Conservation (phyloP, 2,113 vertebrate genomes). For the Aegithalos caudatus region DNA sequence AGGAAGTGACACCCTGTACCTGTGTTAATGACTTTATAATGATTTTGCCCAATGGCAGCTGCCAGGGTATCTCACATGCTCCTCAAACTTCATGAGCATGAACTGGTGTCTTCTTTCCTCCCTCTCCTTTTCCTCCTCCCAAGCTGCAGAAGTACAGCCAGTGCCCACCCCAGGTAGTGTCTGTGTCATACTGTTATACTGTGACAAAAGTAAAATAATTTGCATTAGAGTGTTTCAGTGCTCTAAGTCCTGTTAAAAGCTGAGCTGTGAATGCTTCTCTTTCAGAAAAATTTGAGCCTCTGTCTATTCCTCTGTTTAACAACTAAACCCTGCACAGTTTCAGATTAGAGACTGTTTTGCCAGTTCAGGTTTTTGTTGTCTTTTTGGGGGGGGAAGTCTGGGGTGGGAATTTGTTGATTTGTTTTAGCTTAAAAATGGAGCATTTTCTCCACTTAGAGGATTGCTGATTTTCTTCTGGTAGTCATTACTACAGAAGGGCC, state of each 20-base stretch:
- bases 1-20: neutral
- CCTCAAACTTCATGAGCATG: accelerated
- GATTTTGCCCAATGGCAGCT: neutral
- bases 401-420: neutral
- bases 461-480: neutral
- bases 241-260: neutral
- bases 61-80: accelerated
- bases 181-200: neutral
- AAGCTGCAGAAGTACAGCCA: neutral
- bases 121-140: neutral
- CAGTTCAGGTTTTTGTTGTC: neutral
- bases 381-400: neutral
- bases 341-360: neutral
- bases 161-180: neutral
- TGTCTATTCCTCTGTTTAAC: neutral
- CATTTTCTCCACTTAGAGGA: neutral
- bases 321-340: neutral
- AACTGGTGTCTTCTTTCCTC: neutral
- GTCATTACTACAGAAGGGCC: neutral
- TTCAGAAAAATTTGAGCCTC: neutral
- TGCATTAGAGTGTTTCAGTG: neutral
- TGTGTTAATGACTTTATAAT: neutral
- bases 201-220: neutral
- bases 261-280: neutral
- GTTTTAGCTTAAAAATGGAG: neutral